Evolutionary conservation across 37 sponge, comb jelly and placozoan genomes (phyloP).

Genomic region (Axinella damicornis): DNA sequence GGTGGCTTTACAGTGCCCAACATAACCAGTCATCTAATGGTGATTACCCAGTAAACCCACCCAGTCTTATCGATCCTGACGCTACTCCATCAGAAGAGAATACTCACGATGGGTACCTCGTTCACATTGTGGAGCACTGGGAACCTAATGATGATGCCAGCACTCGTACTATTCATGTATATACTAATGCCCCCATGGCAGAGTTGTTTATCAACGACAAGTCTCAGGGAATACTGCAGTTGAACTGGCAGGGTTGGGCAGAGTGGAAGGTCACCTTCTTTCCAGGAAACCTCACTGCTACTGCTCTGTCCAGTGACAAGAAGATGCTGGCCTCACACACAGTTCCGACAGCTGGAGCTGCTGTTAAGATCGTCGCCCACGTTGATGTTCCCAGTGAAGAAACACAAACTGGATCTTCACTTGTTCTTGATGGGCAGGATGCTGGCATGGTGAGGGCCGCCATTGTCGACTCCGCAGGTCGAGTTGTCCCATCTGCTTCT

Average conservation of each 20-base stretch:
- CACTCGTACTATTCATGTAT: slow-evolving; percentile 55
- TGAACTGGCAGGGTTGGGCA: slow-evolving; percentile 64
- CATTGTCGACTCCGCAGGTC: slow-evolving; percentile 40
- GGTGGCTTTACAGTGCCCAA: slow-evolving; percentile 67
- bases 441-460: slow-evolving; percentile 65
- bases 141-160: slow-evolving; percentile 4
- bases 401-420: slow-evolving; percentile 62
- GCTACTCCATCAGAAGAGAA: slow-evolving; percentile 25
- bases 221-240: slow-evolving; percentile 22
- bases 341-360: slow-evolving; percentile 28
- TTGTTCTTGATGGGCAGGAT: slow-evolving; percentile 73
- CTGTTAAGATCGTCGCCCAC: slow-evolving; percentile 4
- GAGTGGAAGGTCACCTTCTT: slow-evolving; percentile 33
- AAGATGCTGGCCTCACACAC: slow-evolving; percentile 61
- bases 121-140: slow-evolving; percentile 67
- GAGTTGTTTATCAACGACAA: slow-evolving; percentile 62
- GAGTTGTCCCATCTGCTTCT: slow-evolving; percentile 46
- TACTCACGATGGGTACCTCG: slow-evolving; percentile 29
- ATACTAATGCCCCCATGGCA: slow-evolving; percentile 65
- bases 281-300: slow-evolving; percentile 52
- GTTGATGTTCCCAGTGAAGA: slow-evolving; percentile 45
- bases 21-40: slow-evolving; percentile 27
- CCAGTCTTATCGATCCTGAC: slow-evolving; percentile 36
- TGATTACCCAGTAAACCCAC: slow-evolving; percentile 42
- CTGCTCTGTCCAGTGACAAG: neutral